Conservation (phyloP, 2,113 vertebrate species). For the Atlantisia rogersi region DNA sequence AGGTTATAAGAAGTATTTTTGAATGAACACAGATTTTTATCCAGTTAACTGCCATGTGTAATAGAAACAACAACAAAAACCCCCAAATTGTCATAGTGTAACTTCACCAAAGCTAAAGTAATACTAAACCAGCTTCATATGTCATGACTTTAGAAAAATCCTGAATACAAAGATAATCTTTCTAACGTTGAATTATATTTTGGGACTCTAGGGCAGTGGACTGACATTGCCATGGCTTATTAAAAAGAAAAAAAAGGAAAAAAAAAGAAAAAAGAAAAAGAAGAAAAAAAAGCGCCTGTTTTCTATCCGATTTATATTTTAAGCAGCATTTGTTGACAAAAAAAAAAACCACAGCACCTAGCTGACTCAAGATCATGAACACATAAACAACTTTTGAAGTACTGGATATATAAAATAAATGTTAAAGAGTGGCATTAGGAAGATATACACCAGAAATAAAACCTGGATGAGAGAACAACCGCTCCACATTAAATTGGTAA, state of each 20-base stretch:
- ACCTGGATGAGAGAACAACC: background rate
- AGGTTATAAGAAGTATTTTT: background rate
- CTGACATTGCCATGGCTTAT: background rate
- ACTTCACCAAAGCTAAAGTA: background rate
- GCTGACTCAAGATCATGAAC: background rate
- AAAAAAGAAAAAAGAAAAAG: too few relatives aligned
- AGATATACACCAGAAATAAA: background rate
- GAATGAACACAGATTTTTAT: background rate
- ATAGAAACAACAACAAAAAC: background rate
- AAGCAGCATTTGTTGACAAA: background rate
- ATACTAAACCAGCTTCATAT: background rate
- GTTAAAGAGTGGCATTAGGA: background rate
- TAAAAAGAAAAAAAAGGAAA: too few relatives aligned
- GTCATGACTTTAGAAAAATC: background rate
- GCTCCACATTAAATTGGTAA: background rate
- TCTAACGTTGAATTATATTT: rapidly evolving
- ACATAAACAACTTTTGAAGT: background rate
- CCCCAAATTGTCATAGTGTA: background rate
- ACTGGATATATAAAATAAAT: background rate
- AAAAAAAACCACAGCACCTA: background rate
- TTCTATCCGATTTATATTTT: background rate
- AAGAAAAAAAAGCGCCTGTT: background rate
- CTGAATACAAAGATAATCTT: background rate
- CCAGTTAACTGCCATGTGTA: background rate
- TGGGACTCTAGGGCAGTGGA: too few relatives aligned